A percentile compares a stretch with the other conserved stretches of the same genome.
Conservation (phyloP, 2,797 vertebrate genomes). For the Gallinago nigripennis region DNA sequence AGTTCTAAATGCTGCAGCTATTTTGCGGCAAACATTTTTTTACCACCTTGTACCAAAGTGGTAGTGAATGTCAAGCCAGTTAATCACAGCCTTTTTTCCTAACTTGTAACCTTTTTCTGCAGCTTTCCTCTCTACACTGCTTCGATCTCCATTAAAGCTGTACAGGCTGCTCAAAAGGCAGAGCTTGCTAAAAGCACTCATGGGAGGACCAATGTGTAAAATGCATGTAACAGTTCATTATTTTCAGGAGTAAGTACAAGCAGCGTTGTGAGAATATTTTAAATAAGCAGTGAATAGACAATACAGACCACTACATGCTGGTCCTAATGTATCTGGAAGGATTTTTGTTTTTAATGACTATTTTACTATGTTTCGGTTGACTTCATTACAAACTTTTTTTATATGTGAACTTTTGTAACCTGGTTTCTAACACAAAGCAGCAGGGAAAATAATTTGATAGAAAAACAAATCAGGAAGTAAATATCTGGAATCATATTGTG, state of each 20-base stretch:
- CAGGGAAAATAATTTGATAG: background rate
- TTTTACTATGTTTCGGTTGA: background rate
- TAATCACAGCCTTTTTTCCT: conserved; percentile 44
- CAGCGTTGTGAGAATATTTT: background rate
- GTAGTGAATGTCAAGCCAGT: conserved; percentile 62
- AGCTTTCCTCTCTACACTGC: conserved; percentile 12
- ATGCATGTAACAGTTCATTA: conserved; percentile 56
- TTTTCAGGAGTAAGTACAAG: conserved; percentile 35
- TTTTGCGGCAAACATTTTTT: conserved; percentile 10
- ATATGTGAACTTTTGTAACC: background rate
- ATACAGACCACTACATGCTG: background rate
- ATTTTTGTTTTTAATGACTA: background rate
- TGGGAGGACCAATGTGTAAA: conserved; percentile 50
- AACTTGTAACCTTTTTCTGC: conserved; percentile 41
- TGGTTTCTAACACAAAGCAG: background rate
- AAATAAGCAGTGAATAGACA: background rate
- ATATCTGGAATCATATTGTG: background rate
- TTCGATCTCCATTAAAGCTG: conserved; percentile 54
- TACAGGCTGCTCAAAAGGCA: conserved; percentile 29
- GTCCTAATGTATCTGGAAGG: background rate
- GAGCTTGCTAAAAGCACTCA: conserved; percentile 63
- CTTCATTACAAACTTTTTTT: background rate
- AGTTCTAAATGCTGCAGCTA: background rate
- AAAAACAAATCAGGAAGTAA: background rate
- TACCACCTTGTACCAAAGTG: background rate